phyloP scores from a whole-genome alignment of 64 coral and sea anemone genomes.

The Acropora yongei region DNA sequence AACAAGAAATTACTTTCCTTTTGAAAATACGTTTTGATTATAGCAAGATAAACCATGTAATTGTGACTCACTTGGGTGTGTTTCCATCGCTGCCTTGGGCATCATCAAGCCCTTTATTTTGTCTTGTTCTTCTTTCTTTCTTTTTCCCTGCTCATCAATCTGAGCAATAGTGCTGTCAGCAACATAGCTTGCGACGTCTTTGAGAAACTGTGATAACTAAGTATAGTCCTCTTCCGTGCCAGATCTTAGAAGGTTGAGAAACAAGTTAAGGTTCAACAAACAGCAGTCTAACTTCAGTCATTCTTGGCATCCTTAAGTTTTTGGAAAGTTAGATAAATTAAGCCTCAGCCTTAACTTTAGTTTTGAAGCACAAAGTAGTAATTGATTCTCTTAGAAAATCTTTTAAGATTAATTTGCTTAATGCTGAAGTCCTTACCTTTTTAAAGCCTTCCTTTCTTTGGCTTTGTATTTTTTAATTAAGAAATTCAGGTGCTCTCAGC shows the following conservation, averaged over 20 bases:
- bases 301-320: neutral
- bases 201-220: neutral
- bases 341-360: neutral
- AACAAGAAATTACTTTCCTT: too few species aligned
- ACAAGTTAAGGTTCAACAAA: neutral
- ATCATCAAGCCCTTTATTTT: neutral
- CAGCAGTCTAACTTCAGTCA: neutral
- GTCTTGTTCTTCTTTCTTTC: neutral
- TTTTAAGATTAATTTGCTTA: neutral
- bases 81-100: neutral
- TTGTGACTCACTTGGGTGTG: neutral
- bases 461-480: neutral
- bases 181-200: neutral
- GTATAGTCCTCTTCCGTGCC: neutral
- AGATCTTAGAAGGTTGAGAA: neutral
- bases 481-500: neutral
- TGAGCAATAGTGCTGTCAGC: too few species aligned
- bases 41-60: too few species aligned
- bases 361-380: neutral
- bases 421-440: neutral
- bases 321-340: neutral
- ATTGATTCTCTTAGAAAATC: neutral
- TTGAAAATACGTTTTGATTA: too few species aligned
- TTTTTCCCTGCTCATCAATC: neutral
- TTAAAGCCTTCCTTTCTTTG: neutral